Evolutionary conservation across 2,888 invertebrate genomes (phyloP), one percentile per base, ranked within the genome.

Genomic region (Frankliniella fusca): DNA sequence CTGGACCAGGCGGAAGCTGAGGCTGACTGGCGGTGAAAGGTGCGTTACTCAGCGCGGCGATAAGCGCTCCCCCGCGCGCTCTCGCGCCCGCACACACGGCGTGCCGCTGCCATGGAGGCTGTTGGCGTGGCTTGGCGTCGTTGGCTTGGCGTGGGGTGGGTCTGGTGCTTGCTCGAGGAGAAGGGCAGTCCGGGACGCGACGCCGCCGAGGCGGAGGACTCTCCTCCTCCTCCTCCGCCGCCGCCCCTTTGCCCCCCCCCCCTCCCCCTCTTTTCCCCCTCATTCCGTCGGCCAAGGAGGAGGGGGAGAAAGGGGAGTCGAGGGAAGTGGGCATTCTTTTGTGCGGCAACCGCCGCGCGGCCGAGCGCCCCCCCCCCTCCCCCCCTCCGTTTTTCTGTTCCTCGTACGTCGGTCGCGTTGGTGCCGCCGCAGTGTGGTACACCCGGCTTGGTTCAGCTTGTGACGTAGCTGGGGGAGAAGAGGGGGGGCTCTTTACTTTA

Each of bases 351-450:
- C 80, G 54, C 80, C 81, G 81, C 81, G 80, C 82, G 65, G 48
- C 49, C 61, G 38, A 28, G 20, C 54, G n/a, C 15, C 81, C 80
- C 79, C 38, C 61, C 82, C 82, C 82, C 83, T 48, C 81, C 82
- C 80, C 81, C 79, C 80, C 54, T 80, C n/a, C n/a, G n/a, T n/a
- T n/a, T n/a, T n/a, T 49, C 65, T 50, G 80, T 28, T 83, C 61
- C 82, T 79, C 83, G 61, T 18, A 61, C 20, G 61, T n/a, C 61
- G 18, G 61, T n/a, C 61, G 61, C 61, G 61, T 61, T 61, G 61
- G 61, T 61, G 38, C 38, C 38, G 38, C 38, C 38, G 38, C 38
- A 5, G 38, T 38, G 38, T 38, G 38, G 38, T 38, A 38, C n/a
- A n/a, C n/a, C n/a, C n/a, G n/a, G n/a, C n/a, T n/a, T n/a, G n/a